Conservation (phyloP, 2,113 vertebrate species). For the Pollachius pollachius region DNA sequence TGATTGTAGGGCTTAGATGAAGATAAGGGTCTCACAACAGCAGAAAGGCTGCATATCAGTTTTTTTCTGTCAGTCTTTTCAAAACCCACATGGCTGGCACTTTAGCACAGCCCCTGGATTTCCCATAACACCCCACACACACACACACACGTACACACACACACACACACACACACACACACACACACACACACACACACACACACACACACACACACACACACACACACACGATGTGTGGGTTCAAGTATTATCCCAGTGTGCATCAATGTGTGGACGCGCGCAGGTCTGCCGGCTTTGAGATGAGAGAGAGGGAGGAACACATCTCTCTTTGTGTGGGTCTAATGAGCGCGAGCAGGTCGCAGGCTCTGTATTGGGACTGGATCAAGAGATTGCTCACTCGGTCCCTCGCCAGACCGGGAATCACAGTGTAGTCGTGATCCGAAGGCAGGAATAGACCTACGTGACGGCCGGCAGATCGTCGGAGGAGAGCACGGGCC, state of each 20-base stretch:
- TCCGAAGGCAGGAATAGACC: constrained; percentile 12
- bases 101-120: too few relatives aligned
- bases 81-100: too few relatives aligned
- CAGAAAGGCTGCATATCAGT: too few relatives aligned
- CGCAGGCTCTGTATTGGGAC: constrained; percentile 47
- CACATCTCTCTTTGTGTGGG: constrained; percentile 55
- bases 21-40: too few relatives aligned
- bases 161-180: not conserved
- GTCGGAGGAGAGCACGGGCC: not conserved
- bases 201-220: not conserved
- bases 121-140: not conserved
- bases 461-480: constrained; percentile 55
- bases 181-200: not conserved
- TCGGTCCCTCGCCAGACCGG: constrained; percentile 30
- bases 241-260: constrained; percentile 37
- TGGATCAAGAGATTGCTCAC: constrained; percentile 33
- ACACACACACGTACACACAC: too few relatives aligned
- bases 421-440: constrained; percentile 4
- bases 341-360: constrained; percentile 56
- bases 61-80: too few relatives aligned
- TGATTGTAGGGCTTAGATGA: too few relatives aligned
- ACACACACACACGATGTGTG: not conserved
- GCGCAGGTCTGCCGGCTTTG: constrained; percentile 38
- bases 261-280: constrained; percentile 36
- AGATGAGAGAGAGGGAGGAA: constrained; percentile 28